These are phyloP conservation scores for Gymnoscopelus microlampas DNA, from an alignment of 2,797 vertebrate genomes.

Conservation along the genomic window DNA sequence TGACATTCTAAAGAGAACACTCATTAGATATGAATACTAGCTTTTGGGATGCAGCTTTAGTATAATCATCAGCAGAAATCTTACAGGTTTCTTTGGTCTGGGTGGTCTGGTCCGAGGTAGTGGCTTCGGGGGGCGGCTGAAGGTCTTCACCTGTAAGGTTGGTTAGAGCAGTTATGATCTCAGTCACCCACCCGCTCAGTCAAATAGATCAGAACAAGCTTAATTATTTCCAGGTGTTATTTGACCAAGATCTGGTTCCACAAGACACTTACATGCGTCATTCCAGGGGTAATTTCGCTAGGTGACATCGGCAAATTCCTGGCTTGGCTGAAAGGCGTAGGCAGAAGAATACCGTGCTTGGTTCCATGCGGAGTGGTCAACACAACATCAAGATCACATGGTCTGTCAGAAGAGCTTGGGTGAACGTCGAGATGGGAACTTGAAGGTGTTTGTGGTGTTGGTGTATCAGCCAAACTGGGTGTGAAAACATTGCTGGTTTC, in stretches of 20 bases:
- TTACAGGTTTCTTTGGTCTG: constrained; percentile 48
- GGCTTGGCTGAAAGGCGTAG: constrained; percentile 49
- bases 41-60: too few species aligned
- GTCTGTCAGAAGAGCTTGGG: neutral
- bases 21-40: too few species aligned
- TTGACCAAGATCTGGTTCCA: too few species aligned
- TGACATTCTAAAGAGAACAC: too few species aligned
- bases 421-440: neutral
- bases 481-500: constrained; percentile 12
- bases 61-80: neutral
- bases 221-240: too few species aligned
- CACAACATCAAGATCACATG: constrained; percentile 19
- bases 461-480: constrained; percentile 1
- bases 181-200: neutral
- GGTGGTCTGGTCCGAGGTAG: constrained; percentile 58
- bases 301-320: constrained; percentile 16
- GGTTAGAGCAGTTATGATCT: neutral
- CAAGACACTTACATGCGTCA: constrained; percentile 52
- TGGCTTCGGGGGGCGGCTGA: constrained; percentile 68
- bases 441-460: neutral
- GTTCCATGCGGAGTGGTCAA: constrained; percentile 55
- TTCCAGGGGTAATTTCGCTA: constrained; percentile 16
- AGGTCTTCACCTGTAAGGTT: constrained; percentile 49
- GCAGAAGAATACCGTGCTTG: constrained; percentile 43
- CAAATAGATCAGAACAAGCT: too few species aligned